These are phyloP conservation scores for Cataglyphis cursor DNA, from an alignment of 2,888 invertebrate genomes.

Conservation along the genomic window DNA sequence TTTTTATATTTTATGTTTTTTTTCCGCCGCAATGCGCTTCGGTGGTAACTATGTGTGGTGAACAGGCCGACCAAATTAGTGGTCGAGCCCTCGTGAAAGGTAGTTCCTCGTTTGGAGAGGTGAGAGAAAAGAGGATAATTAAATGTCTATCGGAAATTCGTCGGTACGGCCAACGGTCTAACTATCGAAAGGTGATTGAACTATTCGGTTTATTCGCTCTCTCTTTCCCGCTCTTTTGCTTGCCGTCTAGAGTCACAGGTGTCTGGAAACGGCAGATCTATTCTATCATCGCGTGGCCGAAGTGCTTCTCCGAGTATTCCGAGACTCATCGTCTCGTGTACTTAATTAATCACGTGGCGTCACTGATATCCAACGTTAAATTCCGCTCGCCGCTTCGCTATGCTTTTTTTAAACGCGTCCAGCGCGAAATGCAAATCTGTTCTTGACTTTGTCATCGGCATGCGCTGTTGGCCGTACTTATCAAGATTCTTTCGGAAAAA, in stretches of 20 bases:
- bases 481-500: neutral
- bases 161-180: constrained; percentile 54
- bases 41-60: constrained; percentile 50
- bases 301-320: constrained; percentile 59
- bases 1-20: constrained; percentile 2
- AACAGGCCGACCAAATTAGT: constrained; percentile 14
- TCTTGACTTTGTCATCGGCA: constrained; percentile 67
- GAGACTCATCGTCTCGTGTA: constrained; percentile 65
- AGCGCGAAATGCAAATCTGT: constrained; percentile 65
- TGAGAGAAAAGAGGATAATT: constrained; percentile 66
- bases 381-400: constrained; percentile 8
- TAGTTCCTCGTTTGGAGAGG: constrained; percentile 55
- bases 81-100: constrained; percentile 62
- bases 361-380: constrained; percentile 51
- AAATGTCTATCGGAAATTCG: constrained; percentile 76
- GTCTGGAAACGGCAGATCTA: constrained; percentile 73
- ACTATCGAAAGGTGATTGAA: constrained; percentile 72
- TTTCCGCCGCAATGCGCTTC: constrained; percentile 24
- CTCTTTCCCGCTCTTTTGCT: constrained; percentile 46
- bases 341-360: constrained; percentile 74
- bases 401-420: constrained; percentile 53
- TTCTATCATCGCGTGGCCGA: constrained; percentile 71
- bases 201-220: constrained; percentile 53
- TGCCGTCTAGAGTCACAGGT: constrained; percentile 73
- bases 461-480: neutral